phyloP scores from a whole-genome alignment of 1,140 invertebrate genomes.

The Harpegnathos saltator region DNA sequence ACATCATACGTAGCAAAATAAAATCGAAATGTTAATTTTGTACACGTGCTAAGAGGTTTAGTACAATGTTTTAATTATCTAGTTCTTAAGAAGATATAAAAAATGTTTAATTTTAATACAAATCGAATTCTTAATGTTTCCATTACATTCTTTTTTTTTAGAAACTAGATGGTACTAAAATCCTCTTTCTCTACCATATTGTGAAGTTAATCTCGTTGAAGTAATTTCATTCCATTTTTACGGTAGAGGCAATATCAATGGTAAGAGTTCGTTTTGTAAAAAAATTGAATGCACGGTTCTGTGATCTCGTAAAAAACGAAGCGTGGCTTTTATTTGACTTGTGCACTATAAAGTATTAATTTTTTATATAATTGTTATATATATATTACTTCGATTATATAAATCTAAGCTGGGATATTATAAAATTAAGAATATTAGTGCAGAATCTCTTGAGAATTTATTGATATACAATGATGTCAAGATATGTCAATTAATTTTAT shows the following conservation, averaged over 20 bases:
- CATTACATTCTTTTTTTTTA: not conserved
- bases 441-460: not conserved
- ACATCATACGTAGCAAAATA: not conserved
- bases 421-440: not conserved
- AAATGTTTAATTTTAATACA: constrained; percentile 1
- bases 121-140: no score
- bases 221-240: constrained; percentile 34
- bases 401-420: not conserved
- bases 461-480: not conserved
- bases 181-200: not conserved
- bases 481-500: not conserved
- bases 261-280: not conserved
- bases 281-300: constrained; percentile 4
- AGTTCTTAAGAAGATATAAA: not conserved
- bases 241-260: constrained; percentile 16
- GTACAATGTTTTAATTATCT: not conserved
- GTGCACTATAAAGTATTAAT: not conserved
- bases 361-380: constrained; percentile 12
- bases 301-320: constrained; percentile 1
- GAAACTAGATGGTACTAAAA: not conserved
- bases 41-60: not conserved
- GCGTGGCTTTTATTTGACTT: not conserved
- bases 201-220: constrained; percentile 18
- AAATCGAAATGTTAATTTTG: not conserved
- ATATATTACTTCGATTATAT: not conserved